A percentile compares a stretch with the other conserved stretches of the same genome.
These are phyloP conservation scores for Arctocebus calabarensis DNA, from an alignment of 2,797 vertebrate species.

Conservation along the genomic window DNA sequence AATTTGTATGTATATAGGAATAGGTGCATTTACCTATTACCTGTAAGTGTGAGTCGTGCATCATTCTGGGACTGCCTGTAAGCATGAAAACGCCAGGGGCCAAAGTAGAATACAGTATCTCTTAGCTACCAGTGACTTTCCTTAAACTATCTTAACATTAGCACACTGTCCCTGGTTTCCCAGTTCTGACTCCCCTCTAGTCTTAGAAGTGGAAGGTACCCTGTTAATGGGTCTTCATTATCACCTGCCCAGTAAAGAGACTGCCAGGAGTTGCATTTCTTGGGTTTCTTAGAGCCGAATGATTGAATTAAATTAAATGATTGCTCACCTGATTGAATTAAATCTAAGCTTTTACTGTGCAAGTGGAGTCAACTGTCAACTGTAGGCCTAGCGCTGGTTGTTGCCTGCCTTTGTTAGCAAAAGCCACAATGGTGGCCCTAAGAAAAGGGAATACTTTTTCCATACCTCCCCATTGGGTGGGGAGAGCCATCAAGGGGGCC, in stretches of 20 bases:
- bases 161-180: background rate
- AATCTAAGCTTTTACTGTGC: background rate
- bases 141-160: background rate
- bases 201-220: background rate
- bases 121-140: background rate
- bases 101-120: background rate
- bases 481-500: background rate
- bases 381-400: background rate
- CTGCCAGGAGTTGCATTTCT: rapidly evolving
- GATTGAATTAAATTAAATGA: background rate
- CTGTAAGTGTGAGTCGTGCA: no score
- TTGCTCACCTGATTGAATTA: background rate
- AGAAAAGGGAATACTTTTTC: background rate
- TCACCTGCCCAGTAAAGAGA: background rate
- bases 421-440: background rate
- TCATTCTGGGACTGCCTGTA: no score
- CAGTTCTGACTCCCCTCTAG: background rate
- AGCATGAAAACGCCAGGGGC: no score
- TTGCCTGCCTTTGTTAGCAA: background rate
- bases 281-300: background rate
- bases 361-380: no score
- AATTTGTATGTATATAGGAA: no score
- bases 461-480: background rate
- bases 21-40: no score
- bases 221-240: background rate